Base-by-base conservation (phyloP, 2,113 vertebrate genomes). In the Vimba vimba region DNA sequence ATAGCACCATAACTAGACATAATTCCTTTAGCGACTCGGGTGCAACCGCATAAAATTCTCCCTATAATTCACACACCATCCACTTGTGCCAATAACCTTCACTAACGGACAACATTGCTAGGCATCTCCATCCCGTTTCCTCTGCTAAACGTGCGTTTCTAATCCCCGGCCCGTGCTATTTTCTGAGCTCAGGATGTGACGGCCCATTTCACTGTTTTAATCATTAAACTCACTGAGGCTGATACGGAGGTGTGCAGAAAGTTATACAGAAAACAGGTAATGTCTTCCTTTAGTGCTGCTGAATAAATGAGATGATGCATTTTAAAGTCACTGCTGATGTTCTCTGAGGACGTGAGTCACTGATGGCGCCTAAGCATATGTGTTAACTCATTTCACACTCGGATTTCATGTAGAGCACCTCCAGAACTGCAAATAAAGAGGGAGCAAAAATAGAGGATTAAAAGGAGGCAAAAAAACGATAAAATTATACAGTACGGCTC, bases 191-290 rank as follows among this genome's bases (percentile, higher is more conserved):
- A 85, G 82, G 60, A 71, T 84, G 36, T 64, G 75, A 78, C 66
- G 57, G 80, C 33, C 57, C 85, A 88, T 88, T 86, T 86, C 64
- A 69, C 80, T 23, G 80, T 83, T 75, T 27, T 68, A 86, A 82
- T 86, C 69, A 88, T 89, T 85, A 86, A 43, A 60, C 85, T 83
- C 62, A 23, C 33, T 4, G 50, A 52, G 19, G 59, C 69, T 50
- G 62, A 77, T 47, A 60, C 39, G 15, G 39, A 47, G 13, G 39
- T 30, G 17, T 21, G 19, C 21, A n/a, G 50, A 43, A 78, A 36
- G 62, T 60, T 33, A 57, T 45, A 19, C 21, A 82, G 50, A 62
- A 50, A 74, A 81, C 36, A 9, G 39, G 43, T 66, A 81, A 66
- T 81, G 79, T 47, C 57, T 81, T 81, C 23, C 59, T 81, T 47